A percentile compares a stretch with the other conserved stretches of the same genome.
These are phyloP conservation scores for Fopius arisanus DNA, from an alignment of 1,140 invertebrate species.

Conservation along the genomic window DNA sequence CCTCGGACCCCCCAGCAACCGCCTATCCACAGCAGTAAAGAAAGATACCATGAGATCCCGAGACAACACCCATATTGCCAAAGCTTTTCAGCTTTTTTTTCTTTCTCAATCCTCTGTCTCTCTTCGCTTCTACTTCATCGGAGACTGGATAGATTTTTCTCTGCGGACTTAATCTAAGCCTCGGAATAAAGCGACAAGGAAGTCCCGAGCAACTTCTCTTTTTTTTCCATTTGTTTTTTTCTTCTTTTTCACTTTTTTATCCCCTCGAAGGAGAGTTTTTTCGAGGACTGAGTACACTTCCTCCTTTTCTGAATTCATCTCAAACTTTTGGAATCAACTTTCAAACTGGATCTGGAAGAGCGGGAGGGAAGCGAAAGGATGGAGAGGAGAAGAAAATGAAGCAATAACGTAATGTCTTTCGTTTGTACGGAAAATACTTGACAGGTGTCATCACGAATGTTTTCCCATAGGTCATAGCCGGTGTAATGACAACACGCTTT, in stretches of 20 bases:
- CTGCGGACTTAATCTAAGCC: slow-evolving; percentile 62
- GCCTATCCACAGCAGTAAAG: not conserved
- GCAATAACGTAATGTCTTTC: not conserved
- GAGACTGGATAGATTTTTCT: slow-evolving; percentile 61
- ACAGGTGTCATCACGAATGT: not conserved
- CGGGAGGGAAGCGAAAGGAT: not conserved
- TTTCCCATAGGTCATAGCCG: not conserved
- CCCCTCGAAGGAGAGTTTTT: not conserved
- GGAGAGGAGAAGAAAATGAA: not conserved
- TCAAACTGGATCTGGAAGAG: not conserved
- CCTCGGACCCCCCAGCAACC: slow-evolving; percentile 32
- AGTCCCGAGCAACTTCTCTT: slow-evolving; percentile 33
- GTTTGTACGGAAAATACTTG: not conserved
- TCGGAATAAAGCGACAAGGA: slow-evolving; percentile 57
- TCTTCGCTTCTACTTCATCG: slow-evolving; percentile 30
- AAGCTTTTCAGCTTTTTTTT: slow-evolving; percentile 41
- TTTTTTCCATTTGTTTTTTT: slow-evolving; percentile 21
- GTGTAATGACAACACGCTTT: slow-evolving; percentile 30
- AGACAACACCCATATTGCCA: slow-evolving; percentile 59
- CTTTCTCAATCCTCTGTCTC: slow-evolving; percentile 32
- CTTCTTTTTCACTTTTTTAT: slow-evolving; percentile 5
- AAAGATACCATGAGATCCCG: slow-evolving; percentile 44
- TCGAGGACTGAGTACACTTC: not conserved
- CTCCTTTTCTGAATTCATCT: slow-evolving; percentile 1
- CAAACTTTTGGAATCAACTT: slow-evolving; percentile 15